Evolutionary conservation across 2,113 vertebrate genomes (phyloP).

Genomic region (Channa maculata): DNA sequence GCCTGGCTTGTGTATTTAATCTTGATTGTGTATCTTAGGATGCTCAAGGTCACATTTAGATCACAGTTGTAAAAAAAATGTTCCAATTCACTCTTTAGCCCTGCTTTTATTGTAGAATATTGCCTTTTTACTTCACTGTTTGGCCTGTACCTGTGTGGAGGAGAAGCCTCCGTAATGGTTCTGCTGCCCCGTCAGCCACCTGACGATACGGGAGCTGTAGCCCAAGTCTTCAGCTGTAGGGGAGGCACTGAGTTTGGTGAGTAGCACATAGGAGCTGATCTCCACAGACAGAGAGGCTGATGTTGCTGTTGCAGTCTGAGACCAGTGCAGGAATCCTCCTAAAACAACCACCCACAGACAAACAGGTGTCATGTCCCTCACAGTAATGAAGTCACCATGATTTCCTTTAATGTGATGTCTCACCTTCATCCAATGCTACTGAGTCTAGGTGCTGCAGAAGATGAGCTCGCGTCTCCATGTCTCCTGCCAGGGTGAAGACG

Average conservation of each 20-base stretch:
- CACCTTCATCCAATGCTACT: slow-evolving; percentile 50
- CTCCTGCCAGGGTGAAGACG: slow-evolving; percentile 86
- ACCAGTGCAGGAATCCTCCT: slow-evolving; percentile 75
- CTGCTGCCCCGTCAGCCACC: slow-evolving; percentile 85
- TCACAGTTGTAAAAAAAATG: too few relatives aligned
- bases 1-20: too few relatives aligned
- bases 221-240: slow-evolving; percentile 64
- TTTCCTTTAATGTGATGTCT: background rate
- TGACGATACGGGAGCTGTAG: slow-evolving; percentile 72
- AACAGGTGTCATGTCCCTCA: background rate
- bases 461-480: slow-evolving; percentile 67
- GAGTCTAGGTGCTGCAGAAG: slow-evolving; percentile 69
- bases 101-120: too few relatives aligned
- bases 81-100: too few relatives aligned
- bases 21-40: too few relatives aligned
- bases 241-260: slow-evolving; percentile 79
- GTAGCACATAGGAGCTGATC: slow-evolving; percentile 82
- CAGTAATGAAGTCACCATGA: background rate
- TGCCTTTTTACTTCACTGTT: too few relatives aligned
- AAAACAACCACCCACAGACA: slow-evolving; percentile 6
- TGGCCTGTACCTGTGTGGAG: slow-evolving; percentile 84
- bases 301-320: slow-evolving; percentile 45
- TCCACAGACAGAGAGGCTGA: slow-evolving; percentile 82
- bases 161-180: slow-evolving; percentile 88
- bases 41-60: too few relatives aligned